Percentiles rank a stretch among this genome's conserved stretches.
Conservation (phyloP, 1,140 invertebrate genomes). For the Dendroctonus ponderosae region DNA sequence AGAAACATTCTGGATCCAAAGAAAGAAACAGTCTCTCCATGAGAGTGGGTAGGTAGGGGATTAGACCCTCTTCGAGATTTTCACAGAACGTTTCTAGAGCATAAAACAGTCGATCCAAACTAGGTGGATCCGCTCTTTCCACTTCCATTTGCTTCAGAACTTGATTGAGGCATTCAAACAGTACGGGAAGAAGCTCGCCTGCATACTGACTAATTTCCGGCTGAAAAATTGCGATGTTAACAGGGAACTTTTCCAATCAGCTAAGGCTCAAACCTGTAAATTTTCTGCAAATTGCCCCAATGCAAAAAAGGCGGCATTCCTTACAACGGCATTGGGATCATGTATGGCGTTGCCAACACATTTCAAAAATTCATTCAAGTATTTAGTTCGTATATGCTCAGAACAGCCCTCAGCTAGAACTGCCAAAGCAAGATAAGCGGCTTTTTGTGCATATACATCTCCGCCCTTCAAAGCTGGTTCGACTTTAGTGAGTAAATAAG, state of each 20-base stretch:
- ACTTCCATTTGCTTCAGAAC: conserved; percentile 57
- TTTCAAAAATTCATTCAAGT: conserved; percentile 66
- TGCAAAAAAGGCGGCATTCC: conserved; percentile 76
- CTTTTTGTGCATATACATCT: conserved; percentile 64
- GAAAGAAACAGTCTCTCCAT: conserved; percentile 70
- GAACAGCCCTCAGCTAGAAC: conserved; percentile 79
- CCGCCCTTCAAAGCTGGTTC: conserved; percentile 61
- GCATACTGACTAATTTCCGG: conserved; percentile 72
- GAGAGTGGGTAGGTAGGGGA: conserved; percentile 69
- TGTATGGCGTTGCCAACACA: conserved; percentile 70
- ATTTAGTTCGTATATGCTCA: conserved; percentile 71
- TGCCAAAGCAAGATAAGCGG: conserved; percentile 70
- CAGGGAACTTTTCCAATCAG: background rate
- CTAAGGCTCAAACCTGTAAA: conserved; percentile 63
- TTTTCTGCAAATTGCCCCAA: conserved; percentile 81
- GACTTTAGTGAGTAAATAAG: conserved; percentile 61
- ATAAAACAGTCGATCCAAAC: conserved; percentile 74
- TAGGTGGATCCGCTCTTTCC: conserved; percentile 59
- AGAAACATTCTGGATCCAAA: conserved; percentile 56
- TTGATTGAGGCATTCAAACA: conserved; percentile 69
- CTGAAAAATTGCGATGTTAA: conserved; percentile 55
- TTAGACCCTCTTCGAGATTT: conserved; percentile 68
- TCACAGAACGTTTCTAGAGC: conserved; percentile 80
- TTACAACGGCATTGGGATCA: conserved; percentile 61
- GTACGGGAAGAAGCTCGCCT: conserved; percentile 67